A percentile compares a stretch with the other conserved stretches of the same genome.
Conservation (phyloP, 2,113 vertebrate species). For the Ptilonorhynchus violaceus region DNA sequence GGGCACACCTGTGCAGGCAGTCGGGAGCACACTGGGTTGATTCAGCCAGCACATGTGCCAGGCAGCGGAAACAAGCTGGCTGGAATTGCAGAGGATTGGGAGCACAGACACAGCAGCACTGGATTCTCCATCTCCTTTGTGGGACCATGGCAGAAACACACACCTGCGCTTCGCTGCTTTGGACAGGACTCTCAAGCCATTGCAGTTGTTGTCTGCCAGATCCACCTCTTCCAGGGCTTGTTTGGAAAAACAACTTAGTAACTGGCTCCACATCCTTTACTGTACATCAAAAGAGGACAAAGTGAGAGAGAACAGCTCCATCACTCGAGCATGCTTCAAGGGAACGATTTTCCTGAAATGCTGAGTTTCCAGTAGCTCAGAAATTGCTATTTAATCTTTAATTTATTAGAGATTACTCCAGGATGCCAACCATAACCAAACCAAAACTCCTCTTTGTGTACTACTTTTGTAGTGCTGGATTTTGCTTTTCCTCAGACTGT, state of each 20-base stretch:
- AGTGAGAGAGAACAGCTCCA: neutral
- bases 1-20: neutral
- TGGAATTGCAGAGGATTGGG: neutral
- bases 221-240: neutral
- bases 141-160: rapidly evolving
- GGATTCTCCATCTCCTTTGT: rapidly evolving
- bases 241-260: neutral
- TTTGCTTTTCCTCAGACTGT: neutral
- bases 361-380: neutral
- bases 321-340: neutral
- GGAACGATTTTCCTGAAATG: neutral
- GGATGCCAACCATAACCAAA: neutral
- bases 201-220: neutral
- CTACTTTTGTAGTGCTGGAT: neutral
- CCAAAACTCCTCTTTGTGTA: neutral
- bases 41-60: neutral
- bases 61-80: neutral
- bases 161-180: rapidly evolving
- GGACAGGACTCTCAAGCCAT: neutral
- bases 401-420: neutral
- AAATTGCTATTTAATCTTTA: neutral
- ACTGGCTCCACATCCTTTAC: neutral
- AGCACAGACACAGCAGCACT: neutral
- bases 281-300: neutral
- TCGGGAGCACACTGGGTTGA: rapidly evolving